A percentile compares a stretch with the other conserved stretches of the same genome.
These are phyloP conservation scores for Magallana nippona DNA, from an alignment of 2,888 invertebrate genomes.

Conservation along the genomic window DNA sequence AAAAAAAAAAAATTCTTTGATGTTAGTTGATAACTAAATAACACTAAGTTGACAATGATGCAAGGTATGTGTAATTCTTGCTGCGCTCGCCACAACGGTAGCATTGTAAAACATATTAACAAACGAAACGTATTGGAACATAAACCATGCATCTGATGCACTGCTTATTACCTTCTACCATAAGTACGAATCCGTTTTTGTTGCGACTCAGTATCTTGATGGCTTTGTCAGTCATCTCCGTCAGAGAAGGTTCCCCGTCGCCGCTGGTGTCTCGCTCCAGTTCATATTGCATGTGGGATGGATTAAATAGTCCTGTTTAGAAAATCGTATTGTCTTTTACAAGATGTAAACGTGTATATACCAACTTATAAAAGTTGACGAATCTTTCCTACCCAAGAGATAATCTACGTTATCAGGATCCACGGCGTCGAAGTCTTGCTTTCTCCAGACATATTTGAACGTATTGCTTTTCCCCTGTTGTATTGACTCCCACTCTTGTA, in stretches of 20 bases:
- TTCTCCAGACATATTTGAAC: slow-evolving; percentile 84
- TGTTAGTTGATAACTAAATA: no score
- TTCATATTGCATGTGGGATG: slow-evolving; percentile 87
- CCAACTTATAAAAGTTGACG: neutral
- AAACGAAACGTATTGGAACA: no score
- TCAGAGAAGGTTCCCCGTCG: slow-evolving; percentile 85
- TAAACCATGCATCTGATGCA: no score
- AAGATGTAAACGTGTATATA: neutral
- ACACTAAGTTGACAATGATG: no score
- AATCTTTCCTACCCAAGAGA: slow-evolving; percentile 84
- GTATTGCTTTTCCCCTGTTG: slow-evolving; percentile 80
- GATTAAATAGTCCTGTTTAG: slow-evolving; percentile 71
- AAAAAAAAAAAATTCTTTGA: no score
- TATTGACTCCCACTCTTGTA: slow-evolving; percentile 85
- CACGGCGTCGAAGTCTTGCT: slow-evolving; percentile 84
- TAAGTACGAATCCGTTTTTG: slow-evolving; percentile 87
- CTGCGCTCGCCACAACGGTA: no score
- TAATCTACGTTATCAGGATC: slow-evolving; percentile 84
- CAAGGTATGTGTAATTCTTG: no score
- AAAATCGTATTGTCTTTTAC: no score
- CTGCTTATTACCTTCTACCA: slow-evolving; percentile 82
- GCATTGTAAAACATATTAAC: no score
- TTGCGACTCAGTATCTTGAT: slow-evolving; percentile 86
- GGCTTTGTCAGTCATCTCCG: slow-evolving; percentile 90
- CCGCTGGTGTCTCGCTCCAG: slow-evolving; percentile 82